These are phyloP conservation scores for Clusia tigrina DNA, from an alignment of 2,888 invertebrate genomes.

Conservation along the genomic window DNA sequence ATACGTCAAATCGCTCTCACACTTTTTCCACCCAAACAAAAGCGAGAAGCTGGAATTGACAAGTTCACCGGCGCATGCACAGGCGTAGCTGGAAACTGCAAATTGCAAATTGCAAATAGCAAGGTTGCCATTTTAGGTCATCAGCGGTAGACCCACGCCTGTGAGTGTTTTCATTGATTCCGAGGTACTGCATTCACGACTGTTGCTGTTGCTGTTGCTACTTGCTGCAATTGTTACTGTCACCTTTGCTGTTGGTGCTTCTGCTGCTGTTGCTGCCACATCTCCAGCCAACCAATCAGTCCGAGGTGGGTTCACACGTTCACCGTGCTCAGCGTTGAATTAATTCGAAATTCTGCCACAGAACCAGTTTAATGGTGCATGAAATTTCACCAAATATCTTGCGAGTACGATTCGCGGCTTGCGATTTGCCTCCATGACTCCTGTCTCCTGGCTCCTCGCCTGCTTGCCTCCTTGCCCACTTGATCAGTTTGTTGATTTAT, in stretches of 20 bases:
- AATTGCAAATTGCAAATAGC: background rate
- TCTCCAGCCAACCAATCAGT: too few species aligned
- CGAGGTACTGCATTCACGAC: too few species aligned
- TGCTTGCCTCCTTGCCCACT: too few species aligned
- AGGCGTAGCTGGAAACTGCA: background rate
- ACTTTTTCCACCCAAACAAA: too few species aligned
- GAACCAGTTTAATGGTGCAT: constrained; percentile 59
- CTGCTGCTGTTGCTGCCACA: too few species aligned
- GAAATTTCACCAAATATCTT: constrained; percentile 49
- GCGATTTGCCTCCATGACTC: too few species aligned
- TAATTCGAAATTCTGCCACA: constrained; percentile 30
- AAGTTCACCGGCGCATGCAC: constrained; percentile 7
- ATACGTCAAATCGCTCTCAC: too few species aligned
- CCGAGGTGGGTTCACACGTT: constrained; percentile 7
- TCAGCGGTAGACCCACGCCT: constrained; percentile 9
- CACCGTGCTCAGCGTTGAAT: constrained; percentile 4
- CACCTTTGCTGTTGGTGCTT: too few species aligned
- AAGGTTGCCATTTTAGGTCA: constrained; percentile 15
- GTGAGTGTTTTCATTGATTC: background rate
- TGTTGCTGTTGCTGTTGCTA: too few species aligned
- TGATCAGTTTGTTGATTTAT: constrained; percentile 5
- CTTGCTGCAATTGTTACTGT: too few species aligned
- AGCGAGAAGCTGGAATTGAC: background rate
- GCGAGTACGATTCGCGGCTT: too few species aligned
- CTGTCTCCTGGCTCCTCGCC: too few species aligned